phyloP scores from a whole-genome alignment of 2,797 vertebrate species.

The Squalus acanthias region DNA sequence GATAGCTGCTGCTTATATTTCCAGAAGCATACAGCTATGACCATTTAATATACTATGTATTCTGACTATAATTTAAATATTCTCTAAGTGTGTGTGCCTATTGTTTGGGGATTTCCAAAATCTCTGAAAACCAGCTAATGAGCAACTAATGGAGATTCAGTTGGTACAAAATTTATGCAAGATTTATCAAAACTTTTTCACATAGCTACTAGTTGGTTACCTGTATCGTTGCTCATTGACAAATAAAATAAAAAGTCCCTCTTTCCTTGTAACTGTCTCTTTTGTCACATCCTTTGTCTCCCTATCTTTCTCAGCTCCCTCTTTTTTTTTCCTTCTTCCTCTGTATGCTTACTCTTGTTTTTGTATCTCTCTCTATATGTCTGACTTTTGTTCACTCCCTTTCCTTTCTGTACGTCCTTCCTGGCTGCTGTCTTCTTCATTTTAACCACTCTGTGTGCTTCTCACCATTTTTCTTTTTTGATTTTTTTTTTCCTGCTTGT shows the following conservation, averaged over 20 bases:
- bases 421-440: too few relatives aligned
- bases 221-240: not conserved
- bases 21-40: not conserved
- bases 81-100: not conserved
- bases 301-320: not conserved
- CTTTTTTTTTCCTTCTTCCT: not conserved
- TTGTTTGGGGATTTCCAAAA: not conserved
- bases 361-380: too few relatives aligned
- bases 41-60: not conserved
- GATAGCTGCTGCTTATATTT: not conserved
- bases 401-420: too few relatives aligned
- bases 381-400: too few relatives aligned
- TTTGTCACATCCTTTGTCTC: not conserved
- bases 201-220: not conserved
- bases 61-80: not conserved
- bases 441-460: too few relatives aligned
- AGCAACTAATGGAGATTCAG: not conserved
- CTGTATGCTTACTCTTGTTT: not conserved
- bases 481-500: not conserved
- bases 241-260: not conserved
- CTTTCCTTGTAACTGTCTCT: not conserved
- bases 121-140: not conserved
- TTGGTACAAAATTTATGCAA: not conserved
- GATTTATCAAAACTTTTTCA: not conserved
- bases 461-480: not conserved